Base-by-base conservation (phyloP, 2,797 vertebrate species). In the Lepus townsendii region DNA sequence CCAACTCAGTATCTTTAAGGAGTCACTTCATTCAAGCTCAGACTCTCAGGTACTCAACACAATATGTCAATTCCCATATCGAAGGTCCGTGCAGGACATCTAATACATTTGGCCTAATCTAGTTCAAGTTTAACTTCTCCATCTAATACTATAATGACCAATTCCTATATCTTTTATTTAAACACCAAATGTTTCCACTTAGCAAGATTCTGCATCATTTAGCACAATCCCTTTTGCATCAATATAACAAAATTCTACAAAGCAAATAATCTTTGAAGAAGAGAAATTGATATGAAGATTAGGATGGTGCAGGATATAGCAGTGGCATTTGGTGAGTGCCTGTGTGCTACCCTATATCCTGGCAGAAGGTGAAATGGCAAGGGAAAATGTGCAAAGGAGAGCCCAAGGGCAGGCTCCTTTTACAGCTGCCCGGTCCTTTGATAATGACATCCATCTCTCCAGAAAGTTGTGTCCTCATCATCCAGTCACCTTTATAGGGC, bases 281-380 rank as follows among this genome's bases (percentile, higher is more conserved):
- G 57, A 72, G 16, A 57, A 42, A 1, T 35, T 84, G 8, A 19
- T 84, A 24, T 54, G 50, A 11, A 71, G 22, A 1, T 19, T 24
- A 2, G 22, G 22, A 27, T 13, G 50, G 26, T 2, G 10, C 3
- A 83, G 2, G 65, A 17, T 2, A 17, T 22, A 19, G 17, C 2
- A 7, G 17, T 20, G 8, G 12, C 35, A 19, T n/a, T 6, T 14
- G 38, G 7, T 22, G 8, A 20, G 32, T 12, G 17, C 17, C 35
- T 38, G 17, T 0, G 4, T 20, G 10, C 5, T 20, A 10, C 1
- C 22, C 24, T 24, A 2, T 30, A 22, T 2, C 9, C 11, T 5
- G 16, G 8, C 24, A 20, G 16, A 17, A 5, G 20, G 20, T 42
- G 27, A 69, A 32, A 57, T 5, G n/a, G 6, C 12, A 57, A 11